These are phyloP conservation scores for Polia nebulosa DNA, from an alignment of 2,888 invertebrate genomes.

Conservation along the genomic window DNA sequence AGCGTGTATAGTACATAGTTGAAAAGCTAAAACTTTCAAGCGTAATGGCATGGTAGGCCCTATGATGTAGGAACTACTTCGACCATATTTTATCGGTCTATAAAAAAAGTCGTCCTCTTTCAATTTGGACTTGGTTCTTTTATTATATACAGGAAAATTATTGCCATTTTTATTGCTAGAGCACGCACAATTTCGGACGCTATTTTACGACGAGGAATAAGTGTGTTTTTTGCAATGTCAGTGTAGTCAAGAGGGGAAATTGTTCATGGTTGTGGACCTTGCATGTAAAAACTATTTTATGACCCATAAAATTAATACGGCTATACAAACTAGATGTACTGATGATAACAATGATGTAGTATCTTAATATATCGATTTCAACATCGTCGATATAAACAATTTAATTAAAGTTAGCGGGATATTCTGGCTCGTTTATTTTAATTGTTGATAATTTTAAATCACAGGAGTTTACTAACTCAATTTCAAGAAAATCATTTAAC, in stretches of 20 bases:
- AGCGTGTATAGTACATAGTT: not conserved
- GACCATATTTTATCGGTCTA: conserved; percentile 80
- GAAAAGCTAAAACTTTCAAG: conserved; percentile 20
- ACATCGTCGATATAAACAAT: not conserved
- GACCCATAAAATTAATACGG: conserved; percentile 30
- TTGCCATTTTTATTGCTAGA: conserved; percentile 81
- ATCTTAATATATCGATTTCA: not conserved
- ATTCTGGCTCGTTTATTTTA: not conserved
- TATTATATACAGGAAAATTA: conserved; percentile 78
- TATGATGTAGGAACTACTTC: conserved; percentile 59
- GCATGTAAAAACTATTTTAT: conserved; percentile 46
- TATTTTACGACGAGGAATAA: conserved; percentile 62
- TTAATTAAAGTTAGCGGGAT: not conserved
- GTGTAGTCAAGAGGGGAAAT: conserved; percentile 47
- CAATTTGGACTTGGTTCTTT: conserved; percentile 79
- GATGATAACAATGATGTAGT: not conserved
- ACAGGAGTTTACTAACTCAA: not conserved
- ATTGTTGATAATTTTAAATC: conserved; percentile 4
- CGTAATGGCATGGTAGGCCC: conserved; percentile 41
- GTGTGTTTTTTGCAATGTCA: conserved; percentile 52
- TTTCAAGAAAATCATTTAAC: conserved; percentile 18
- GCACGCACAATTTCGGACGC: conserved; percentile 74
- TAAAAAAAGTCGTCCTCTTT: conserved; percentile 83
- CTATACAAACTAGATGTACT: conserved; percentile 28
- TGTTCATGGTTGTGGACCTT: conserved; percentile 49